Conservation (phyloP, 2,797 vertebrate genomes). For the Sebastes glaucus region DNA sequence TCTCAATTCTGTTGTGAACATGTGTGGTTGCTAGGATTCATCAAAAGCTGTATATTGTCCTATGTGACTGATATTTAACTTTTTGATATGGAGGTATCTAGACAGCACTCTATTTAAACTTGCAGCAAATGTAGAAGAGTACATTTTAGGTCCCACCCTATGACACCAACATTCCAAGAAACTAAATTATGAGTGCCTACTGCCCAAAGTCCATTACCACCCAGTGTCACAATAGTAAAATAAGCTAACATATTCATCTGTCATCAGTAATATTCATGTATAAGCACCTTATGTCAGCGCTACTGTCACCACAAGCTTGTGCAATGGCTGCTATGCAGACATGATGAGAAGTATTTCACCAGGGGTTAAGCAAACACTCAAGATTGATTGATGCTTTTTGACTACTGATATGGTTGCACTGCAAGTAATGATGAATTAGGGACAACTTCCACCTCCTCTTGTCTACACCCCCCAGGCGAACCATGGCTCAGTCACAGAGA, state of each 20-base stretch:
- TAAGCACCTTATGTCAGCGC: conserved; percentile 18
- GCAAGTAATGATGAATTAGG: conserved; percentile 46
- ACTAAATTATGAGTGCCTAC: not conserved
- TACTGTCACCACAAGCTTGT: conserved; percentile 22
- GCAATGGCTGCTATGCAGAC: conserved; percentile 20
- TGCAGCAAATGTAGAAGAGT: not conserved
- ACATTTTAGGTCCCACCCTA: not conserved
- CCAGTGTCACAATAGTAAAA: conserved; percentile 7
- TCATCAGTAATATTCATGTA: conserved; percentile 27
- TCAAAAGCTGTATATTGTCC: not conserved
- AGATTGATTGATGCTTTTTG: conserved; percentile 54
- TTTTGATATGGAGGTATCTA: not conserved
- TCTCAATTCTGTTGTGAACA: not conserved
- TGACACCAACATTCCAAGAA: not conserved
- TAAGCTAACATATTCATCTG: conserved; percentile 36
- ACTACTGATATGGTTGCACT: conserved; percentile 31
- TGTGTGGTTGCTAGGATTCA: not conserved
- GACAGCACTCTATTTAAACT: not conserved
- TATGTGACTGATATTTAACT: not conserved
- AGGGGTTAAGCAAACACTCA: conserved; percentile 34
- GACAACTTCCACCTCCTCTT: conserved; percentile 22
- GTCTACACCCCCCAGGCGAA: conserved; percentile 33
- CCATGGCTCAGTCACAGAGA: conserved; percentile 18
- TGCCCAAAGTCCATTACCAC: not conserved
- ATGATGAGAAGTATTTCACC: conserved; percentile 40